Evolutionary conservation across 2,113 vertebrate species (phyloP).

Genomic region (Shinisaurus crocodilurus): DNA sequence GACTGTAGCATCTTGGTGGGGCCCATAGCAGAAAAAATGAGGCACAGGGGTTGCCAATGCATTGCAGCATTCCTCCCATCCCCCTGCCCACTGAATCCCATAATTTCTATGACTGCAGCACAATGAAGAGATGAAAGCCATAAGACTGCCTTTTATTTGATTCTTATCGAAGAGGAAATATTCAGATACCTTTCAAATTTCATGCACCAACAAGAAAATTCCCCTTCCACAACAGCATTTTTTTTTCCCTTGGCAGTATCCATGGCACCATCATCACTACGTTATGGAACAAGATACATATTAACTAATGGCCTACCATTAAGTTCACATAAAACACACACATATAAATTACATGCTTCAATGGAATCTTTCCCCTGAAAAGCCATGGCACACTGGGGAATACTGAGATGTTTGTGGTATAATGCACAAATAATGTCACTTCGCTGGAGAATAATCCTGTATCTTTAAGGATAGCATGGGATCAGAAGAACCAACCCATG

Average conservation of each 20-base stretch:
- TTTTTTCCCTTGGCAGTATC: not conserved
- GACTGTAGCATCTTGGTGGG: no score
- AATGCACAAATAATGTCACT: not conserved
- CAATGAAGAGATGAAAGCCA: not conserved
- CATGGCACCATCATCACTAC: not conserved
- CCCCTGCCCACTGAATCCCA: not conserved
- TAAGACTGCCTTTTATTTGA: not conserved
- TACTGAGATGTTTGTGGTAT: conserved; percentile 34
- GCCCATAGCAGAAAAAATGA: not conserved
- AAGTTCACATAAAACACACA: conserved; percentile 12
- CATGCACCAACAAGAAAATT: not conserved
- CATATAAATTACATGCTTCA: conserved; percentile 46
- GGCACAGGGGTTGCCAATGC: not conserved
- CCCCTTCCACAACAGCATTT: not conserved
- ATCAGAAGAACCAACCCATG: conserved; percentile 43
- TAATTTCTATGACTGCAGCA: not conserved
- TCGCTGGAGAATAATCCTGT: conserved; percentile 47
- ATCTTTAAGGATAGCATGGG: conserved; percentile 25
- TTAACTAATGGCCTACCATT: conserved; percentile 2
- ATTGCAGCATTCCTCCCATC: not conserved
- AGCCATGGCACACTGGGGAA: conserved; percentile 2
- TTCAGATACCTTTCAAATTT: not conserved
- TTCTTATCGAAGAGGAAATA: not conserved
- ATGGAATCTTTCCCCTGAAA: conserved; percentile 39
- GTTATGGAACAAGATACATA: not conserved